phyloP scores from a whole-genome alignment of 2,113 vertebrate genomes.

The Marmota monax region DNA sequence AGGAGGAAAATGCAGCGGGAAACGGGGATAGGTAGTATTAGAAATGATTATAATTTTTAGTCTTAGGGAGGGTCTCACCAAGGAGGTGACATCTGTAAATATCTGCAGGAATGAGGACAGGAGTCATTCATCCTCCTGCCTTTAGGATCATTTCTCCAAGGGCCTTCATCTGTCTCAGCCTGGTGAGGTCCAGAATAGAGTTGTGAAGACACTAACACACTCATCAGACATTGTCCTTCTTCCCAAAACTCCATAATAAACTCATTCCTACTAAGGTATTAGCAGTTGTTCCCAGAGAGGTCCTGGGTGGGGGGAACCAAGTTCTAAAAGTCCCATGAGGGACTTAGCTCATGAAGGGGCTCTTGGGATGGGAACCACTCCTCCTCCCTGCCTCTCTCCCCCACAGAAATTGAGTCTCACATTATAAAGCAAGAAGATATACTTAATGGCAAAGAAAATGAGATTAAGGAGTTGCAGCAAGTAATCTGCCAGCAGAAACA shows the following conservation, averaged over 20 bases:
- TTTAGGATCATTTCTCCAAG: not conserved
- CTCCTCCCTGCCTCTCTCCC: slow-evolving; percentile 79
- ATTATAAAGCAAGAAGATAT: slow-evolving; percentile 77
- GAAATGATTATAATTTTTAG: not conserved
- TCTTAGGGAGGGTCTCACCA: not conserved
- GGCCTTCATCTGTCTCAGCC: not conserved
- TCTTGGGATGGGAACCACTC: slow-evolving; percentile 39
- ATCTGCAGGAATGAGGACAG: not conserved
- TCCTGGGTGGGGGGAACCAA: not conserved
- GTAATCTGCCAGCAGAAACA: slow-evolving; percentile 84
- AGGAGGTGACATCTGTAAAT: not conserved
- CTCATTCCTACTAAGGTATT: not conserved
- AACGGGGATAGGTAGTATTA: not conserved
- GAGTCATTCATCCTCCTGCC: not conserved
- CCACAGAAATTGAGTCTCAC: slow-evolving; percentile 79
- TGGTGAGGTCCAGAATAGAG: slow-evolving; percentile 47
- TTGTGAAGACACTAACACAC: slow-evolving; percentile 43
- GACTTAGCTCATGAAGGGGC: slow-evolving; percentile 49
- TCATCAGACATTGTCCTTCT: not conserved
- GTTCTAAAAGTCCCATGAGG: slow-evolving; percentile 19
- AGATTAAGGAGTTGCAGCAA: slow-evolving; percentile 78
- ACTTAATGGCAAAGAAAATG: slow-evolving; percentile 80
- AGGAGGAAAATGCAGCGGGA: slow-evolving; percentile 5
- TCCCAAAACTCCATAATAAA: slow-evolving; percentile 25
- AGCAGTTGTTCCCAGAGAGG: not conserved